phyloP scores from a whole-genome alignment of 2,888 invertebrate genomes.

The Digitonthophagus gazella region DNA sequence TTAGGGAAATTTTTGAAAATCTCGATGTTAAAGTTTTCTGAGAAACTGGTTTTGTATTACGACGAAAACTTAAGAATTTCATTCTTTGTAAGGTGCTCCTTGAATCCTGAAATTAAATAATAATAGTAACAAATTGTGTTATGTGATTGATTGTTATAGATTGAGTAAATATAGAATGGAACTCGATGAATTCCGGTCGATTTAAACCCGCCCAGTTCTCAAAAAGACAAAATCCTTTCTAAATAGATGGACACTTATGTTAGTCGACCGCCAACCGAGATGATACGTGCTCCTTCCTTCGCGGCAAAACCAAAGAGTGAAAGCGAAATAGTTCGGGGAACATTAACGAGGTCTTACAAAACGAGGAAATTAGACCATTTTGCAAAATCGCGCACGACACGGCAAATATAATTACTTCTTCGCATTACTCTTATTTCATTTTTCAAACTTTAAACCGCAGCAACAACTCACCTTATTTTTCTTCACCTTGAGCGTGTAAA shows the following conservation, averaged over 20 bases:
- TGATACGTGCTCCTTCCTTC: not conserved
- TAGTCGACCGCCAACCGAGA: not conserved
- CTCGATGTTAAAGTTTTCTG: constrained; percentile 5
- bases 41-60: not conserved
- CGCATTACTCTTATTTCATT: not conserved
- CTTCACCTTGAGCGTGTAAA: constrained; percentile 52
- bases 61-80: constrained; percentile 1
- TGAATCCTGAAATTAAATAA: constrained; percentile 29
- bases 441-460: not conserved
- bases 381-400: not conserved
- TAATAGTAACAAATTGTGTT: not conserved
- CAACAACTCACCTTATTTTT: constrained; percentile 39
- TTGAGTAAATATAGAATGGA: too few relatives aligned
- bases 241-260: not conserved
- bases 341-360: not conserved
- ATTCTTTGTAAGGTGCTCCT: constrained; percentile 29
- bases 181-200: too few relatives aligned
- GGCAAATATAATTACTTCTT: not conserved
- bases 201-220: not conserved
- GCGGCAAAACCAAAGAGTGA: not conserved
- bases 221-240: not conserved
- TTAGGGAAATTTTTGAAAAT: constrained; percentile 3
- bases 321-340: not conserved
- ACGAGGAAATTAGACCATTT: not conserved
- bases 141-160: too few relatives aligned